A percentile compares a stretch with the other conserved stretches of the same genome.
Conservation (phyloP, 2,113 vertebrate genomes). For the Sinocyclocheilus anophthalmus region DNA sequence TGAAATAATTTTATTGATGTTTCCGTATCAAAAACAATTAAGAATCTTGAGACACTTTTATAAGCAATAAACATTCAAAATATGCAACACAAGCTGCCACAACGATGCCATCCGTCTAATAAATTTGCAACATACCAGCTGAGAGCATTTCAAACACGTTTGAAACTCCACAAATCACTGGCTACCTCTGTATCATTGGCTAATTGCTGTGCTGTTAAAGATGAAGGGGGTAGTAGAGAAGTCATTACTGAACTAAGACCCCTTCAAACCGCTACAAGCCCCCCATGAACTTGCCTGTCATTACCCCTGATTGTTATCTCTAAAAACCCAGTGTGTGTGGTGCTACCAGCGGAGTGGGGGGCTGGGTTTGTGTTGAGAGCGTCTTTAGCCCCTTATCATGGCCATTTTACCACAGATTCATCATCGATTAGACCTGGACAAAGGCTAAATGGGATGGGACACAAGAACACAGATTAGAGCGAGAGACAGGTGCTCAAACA, state of each 20-base stretch:
- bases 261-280: conserved; percentile 29
- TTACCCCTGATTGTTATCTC: conserved; percentile 57
- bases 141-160: conserved; percentile 72
- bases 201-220: conserved; percentile 74
- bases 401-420: conserved; percentile 53
- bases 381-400: conserved; percentile 57
- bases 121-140: conserved; percentile 47
- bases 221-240: conserved; percentile 56
- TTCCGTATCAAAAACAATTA: conserved; percentile 37
- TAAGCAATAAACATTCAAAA: background rate
- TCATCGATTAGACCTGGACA: conserved; percentile 59
- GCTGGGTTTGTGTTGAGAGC: conserved; percentile 53
- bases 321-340: conserved; percentile 46
- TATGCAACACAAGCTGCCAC: background rate
- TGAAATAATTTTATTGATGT: conserved; percentile 45
- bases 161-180: conserved; percentile 66
- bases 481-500: conserved; percentile 52
- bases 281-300: conserved; percentile 34
- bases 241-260: conserved; percentile 53
- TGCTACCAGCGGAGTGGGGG: conserved; percentile 27
- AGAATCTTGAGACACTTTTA: background rate
- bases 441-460: conserved; percentile 42
- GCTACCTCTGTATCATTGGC: conserved; percentile 73
- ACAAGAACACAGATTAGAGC: conserved; percentile 42
- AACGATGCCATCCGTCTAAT: background rate